These are phyloP conservation scores for Corythornis vintsioides DNA, from an alignment of 2,113 vertebrate genomes.

Conservation along the genomic window DNA sequence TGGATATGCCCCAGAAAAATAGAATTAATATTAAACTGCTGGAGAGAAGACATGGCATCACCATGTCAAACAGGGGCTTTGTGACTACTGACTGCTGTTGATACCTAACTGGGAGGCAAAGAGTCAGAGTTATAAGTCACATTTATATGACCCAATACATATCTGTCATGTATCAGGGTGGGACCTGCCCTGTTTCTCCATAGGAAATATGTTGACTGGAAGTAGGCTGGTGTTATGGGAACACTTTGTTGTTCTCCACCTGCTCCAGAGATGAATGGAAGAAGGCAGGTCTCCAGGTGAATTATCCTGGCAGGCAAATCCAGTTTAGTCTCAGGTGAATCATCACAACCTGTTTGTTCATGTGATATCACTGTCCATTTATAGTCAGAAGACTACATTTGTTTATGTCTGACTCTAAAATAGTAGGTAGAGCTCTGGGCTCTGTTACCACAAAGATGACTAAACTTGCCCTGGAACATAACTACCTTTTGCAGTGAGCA, in stretches of 20 bases:
- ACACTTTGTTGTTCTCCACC: conserved; percentile 33
- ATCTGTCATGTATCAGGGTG: conserved; percentile 4
- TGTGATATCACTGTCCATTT: conserved; percentile 16
- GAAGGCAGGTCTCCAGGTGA: conserved; percentile 34
- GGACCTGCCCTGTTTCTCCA: background rate
- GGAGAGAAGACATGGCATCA: background rate
- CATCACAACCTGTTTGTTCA: conserved; percentile 3
- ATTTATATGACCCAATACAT: background rate
- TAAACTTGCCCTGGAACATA: conserved; percentile 25
- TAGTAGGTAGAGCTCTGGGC: background rate
- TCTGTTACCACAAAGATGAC: background rate
- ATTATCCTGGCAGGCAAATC: conserved; percentile 33
- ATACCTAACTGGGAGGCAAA: background rate
- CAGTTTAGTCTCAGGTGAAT: conserved; percentile 46
- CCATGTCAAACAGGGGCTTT: background rate
- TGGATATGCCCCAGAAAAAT: background rate
- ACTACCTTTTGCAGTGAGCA: background rate
- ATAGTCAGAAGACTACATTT: background rate
- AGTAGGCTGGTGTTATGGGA: conserved; percentile 35
- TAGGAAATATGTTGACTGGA: conserved; percentile 30
- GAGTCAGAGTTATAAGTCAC: conserved; percentile 12
- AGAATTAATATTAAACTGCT: background rate
- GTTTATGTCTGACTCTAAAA: conserved; percentile 33
- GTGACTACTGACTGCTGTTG: background rate
- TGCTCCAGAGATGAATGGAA: conserved; percentile 51